phyloP scores from a whole-genome alignment of 2,113 vertebrate genomes.

The Cyanoramphus novaezelandiae region DNA sequence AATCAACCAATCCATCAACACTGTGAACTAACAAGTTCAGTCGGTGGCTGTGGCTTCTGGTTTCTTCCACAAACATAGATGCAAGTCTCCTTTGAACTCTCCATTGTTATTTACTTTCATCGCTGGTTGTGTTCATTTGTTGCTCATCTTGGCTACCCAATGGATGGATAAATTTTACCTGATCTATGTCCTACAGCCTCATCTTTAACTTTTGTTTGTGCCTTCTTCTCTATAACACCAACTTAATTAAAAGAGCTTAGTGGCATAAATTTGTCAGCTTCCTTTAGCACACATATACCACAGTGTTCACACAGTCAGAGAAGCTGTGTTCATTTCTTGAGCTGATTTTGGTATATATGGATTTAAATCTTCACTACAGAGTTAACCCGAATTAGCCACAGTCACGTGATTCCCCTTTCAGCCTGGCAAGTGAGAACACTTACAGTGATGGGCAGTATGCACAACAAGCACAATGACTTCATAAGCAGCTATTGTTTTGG shows the following conservation, averaged over 20 bases:
- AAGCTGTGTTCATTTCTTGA: not conserved
- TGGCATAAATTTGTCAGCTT: not conserved
- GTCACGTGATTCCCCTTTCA: not conserved
- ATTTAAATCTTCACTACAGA: not conserved
- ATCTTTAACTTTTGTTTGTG: not conserved
- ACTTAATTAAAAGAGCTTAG: not conserved
- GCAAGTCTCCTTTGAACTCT: conserved; percentile 40
- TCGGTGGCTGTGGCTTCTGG: not conserved
- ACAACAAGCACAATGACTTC: not conserved
- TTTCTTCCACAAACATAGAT: conserved; percentile 9
- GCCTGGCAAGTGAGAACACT: not conserved
- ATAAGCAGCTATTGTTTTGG: not conserved
- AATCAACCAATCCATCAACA: conserved; percentile 13
- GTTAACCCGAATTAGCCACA: not conserved
- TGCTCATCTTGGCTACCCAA: not conserved
- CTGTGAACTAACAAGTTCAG: conserved; percentile 26
- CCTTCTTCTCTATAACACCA: not conserved
- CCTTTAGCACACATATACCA: accelerated
- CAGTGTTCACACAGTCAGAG: accelerated
- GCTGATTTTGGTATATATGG: not conserved
- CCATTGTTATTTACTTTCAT: not conserved
- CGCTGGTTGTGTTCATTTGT: not conserved
- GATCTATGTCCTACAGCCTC: not conserved
- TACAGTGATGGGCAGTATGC: accelerated
- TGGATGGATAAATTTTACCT: not conserved